Evolutionary conservation across 1,140 invertebrate genomes (phyloP).

Genomic region (Stegodyphus dumicola): DNA sequence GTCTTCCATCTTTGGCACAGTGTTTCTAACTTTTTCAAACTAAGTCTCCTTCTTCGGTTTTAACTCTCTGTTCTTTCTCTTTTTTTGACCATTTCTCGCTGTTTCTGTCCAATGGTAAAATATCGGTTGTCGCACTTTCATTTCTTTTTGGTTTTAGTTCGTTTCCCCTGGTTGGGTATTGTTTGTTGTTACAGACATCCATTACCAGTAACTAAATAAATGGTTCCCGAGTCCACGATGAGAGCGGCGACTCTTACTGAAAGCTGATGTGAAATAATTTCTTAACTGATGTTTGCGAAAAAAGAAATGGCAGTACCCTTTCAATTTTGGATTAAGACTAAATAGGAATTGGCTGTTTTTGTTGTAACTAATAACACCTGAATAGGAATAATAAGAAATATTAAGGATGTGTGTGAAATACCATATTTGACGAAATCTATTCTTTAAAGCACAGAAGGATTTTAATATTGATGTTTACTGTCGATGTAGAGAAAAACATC

Average conservation of each 20-base stretch:
- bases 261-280: neutral
- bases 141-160: constrained; percentile 27
- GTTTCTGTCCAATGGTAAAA: constrained; percentile 25
- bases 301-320: no score
- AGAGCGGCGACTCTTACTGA: neutral
- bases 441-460: no score
- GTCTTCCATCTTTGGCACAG: constrained; percentile 2
- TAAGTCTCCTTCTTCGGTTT: constrained; percentile 5
- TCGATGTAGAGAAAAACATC: no score
- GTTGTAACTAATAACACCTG: no score
- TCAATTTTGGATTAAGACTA: no score
- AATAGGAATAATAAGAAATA: no score
- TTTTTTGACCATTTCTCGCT: no score
- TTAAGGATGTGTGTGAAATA: no score
- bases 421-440: no score
- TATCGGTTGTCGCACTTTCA: constrained; percentile 43
- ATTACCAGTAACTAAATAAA: constrained; percentile 45
- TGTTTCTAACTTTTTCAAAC: constrained; percentile 23
- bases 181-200: constrained; percentile 43
- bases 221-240: neutral
- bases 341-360: no score
- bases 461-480: no score
- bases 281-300: neutral
- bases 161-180: constrained; percentile 6
- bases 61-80: neutral